Conservation (phyloP, 2,113 vertebrate species). For the Melanerpes aurifrons region DNA sequence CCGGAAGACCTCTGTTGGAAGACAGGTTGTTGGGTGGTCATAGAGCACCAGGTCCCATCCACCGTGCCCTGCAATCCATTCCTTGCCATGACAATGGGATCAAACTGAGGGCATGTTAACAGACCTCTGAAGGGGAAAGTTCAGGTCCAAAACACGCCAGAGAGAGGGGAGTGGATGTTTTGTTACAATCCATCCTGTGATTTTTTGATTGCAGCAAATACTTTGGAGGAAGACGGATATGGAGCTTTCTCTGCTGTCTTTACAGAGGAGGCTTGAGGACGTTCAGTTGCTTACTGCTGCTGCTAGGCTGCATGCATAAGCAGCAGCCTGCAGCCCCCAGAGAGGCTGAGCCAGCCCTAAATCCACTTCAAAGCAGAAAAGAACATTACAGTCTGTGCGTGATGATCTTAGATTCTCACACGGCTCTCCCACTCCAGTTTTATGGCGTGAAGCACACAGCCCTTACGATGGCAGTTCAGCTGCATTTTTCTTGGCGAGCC, state of each 20-base stretch:
- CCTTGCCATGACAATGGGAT: background rate
- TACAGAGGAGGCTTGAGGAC: background rate
- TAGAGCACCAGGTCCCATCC: background rate
- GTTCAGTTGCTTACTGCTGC: background rate
- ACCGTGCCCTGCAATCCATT: background rate
- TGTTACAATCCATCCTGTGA: background rate
- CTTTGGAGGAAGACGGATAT: background rate
- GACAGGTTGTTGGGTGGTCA: background rate
- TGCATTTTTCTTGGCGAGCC: conserved; percentile 61
- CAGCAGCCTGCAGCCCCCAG: conserved; percentile 28
- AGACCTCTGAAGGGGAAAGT: rapidly evolving
- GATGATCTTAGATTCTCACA: conserved; percentile 70
- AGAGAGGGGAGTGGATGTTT: background rate
- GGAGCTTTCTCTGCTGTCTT: background rate
- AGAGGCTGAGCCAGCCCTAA: conserved; percentile 44
- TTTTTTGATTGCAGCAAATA: background rate
- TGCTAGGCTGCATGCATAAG: conserved; percentile 51
- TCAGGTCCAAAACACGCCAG: background rate
- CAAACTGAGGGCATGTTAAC: background rate
- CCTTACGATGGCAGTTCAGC: conserved; percentile 39
- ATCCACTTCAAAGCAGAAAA: conserved; percentile 58
- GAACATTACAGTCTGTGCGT: conserved; percentile 58
- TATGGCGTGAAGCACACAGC: conserved; percentile 34
- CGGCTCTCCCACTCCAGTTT: background rate
- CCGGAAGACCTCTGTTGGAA: background rate